These are phyloP conservation scores for Lydus trimaculatus DNA, from an alignment of 2,888 invertebrate species.

Conservation along the genomic window DNA sequence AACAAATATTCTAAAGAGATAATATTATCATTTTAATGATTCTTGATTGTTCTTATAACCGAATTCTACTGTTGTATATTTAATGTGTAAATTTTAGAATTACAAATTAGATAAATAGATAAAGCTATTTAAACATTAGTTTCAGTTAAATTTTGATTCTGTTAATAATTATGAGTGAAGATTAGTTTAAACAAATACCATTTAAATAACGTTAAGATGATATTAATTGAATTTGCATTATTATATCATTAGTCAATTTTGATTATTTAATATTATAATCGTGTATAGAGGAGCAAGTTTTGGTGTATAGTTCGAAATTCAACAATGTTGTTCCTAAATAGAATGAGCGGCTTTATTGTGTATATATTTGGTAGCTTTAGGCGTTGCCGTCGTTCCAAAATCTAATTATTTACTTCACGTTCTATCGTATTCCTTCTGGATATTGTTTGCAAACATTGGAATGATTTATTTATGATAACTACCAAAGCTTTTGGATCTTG, in stretches of 20 bases:
- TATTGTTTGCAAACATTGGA: slow-evolving; percentile 32
- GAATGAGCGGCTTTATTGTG: not conserved
- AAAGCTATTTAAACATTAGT: too few relatives aligned
- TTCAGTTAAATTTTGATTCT: too few relatives aligned
- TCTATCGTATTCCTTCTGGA: slow-evolving; percentile 26
- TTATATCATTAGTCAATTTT: not conserved
- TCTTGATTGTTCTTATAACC: too few relatives aligned
- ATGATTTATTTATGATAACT: slow-evolving; percentile 33
- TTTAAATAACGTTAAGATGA: too few relatives aligned
- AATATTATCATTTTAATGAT: too few relatives aligned
- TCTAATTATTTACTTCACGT: slow-evolving; percentile 32
- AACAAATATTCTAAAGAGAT: too few relatives aligned
- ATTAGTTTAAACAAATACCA: not conserved
- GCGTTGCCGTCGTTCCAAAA: slow-evolving; percentile 26
- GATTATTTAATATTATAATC: not conserved
- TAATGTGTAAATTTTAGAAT: too few relatives aligned
- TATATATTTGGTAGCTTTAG: slow-evolving; percentile 28
- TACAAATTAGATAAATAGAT: too few relatives aligned
- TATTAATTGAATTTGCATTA: not conserved
- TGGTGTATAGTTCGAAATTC: not conserved
- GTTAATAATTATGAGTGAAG: too few relatives aligned
- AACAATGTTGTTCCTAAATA: not conserved
- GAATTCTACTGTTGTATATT: too few relatives aligned
- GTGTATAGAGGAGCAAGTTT: not conserved
- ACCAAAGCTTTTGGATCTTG: not conserved